Base-by-base conservation (phyloP, 35 echinoderm and acorn worm species). In the Stichopus chloronotus region DNA sequence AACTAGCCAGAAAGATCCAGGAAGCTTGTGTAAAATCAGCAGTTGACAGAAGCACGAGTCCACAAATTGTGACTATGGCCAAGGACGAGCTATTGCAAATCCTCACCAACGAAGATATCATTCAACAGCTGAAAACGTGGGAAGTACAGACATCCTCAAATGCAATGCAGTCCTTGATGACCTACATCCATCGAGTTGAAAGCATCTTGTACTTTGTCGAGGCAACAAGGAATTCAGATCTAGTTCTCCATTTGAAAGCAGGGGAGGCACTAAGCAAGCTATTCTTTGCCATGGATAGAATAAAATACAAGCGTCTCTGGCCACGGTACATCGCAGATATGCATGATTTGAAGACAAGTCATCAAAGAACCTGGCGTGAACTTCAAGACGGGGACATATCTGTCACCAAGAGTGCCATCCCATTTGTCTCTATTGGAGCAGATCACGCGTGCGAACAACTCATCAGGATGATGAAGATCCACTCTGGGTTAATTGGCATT, bases 231-330 rank as follows among this genome's bases (percentile, higher is more conserved):
- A 74, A 71, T 84, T 4, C 54, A 53, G 84, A 87, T 59, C 84
- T 87, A 6, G 55, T 22, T 12, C 78, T 93, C 8, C 92, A 84
- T 57, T 9, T 93, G 25, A 16, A 84, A 84, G 60, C 80, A 4
- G 8, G 60, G 11, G 57, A 84, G 55, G 53, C 57, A 80, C 78
- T 92, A 5, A 78, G 78, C 74, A 92, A 92, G 90, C 53, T 92
- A 25, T 92, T 78, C 78, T 92, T 92, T 80, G 90, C 54, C 17
- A 57, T 92, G 7, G 79, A 93, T 22, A 79, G 58, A 13, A 82
- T 93, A 7, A 76, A 93, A 69, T 93, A 93, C 60, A 85, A 84
- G 58, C 58, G 92, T 17, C 83, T 57, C 8, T 68, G 80, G 78
- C 8, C 93, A 65, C 81, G 56, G 10, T 9, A n/a, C n/a, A n/a